Evolutionary conservation across 2,113 vertebrate genomes (phyloP), one percentile per base, ranked within the genome.

Genomic region (Tor tambroides): DNA sequence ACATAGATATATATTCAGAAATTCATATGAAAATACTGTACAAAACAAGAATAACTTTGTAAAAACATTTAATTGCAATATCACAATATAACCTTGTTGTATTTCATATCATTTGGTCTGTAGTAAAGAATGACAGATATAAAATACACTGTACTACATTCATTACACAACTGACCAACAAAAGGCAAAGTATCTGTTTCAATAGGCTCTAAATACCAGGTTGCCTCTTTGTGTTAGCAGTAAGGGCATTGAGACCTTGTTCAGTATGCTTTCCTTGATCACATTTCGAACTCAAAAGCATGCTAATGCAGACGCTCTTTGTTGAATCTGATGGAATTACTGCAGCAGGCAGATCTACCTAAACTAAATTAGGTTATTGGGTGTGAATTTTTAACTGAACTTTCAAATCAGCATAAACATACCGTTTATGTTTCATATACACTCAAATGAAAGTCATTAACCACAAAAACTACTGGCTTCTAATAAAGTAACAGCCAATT

Each of bases 21-120:
- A 81, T 85, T 23, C 28, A 85, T 88, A 88, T 77, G 85, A 93
- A 97, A 96, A 96, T 95, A 96, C 94, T 96, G 94, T 97, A 97
- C 96, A 97, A 97, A 95, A 94, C 92, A 92, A 95, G 94, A 96
- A 95, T 94, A 95, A 92, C 94, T 97, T 96, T 96, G 95, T 97
- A 96, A 94, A 97, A 96, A 97, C 95, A 97, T 96, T 97, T 95
- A 94, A 95, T 94, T 89, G 85, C 84, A 79, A 94, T 95, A 90
- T 91, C 89, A 89, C 87, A 91, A 90, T 91, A 91, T 90, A 89
- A 89, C 80, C 72, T 90, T 80, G 82, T 65, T 85, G 49, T 72
- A 15, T 69, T 85, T 88, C 46, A 38, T 90, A 35, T 93, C 86
- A 96, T 96, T 97, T 96, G 96, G 94, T 97, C 95, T 95, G 92